Percentiles rank a stretch among this genome's conserved stretches.
These are phyloP conservation scores for Craseonycteris thonglongyai DNA, from an alignment of 2,113 vertebrate genomes.

Conservation along the genomic window DNA sequence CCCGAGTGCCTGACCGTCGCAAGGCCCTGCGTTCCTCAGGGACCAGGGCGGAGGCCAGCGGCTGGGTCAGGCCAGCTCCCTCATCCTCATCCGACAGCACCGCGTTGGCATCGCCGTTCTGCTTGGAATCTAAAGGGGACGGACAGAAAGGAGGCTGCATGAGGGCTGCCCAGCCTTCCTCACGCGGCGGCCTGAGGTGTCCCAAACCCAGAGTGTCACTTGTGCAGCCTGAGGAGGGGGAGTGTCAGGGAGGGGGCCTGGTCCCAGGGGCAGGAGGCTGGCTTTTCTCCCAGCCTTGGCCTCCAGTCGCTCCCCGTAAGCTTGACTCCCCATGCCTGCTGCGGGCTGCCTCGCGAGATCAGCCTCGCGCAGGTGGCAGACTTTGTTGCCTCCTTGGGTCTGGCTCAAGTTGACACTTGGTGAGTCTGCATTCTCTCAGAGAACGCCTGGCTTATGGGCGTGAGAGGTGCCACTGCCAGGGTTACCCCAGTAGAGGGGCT, in stretches of 20 bases:
- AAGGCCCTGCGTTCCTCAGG: conserved; percentile 85
- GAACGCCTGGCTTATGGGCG: background rate
- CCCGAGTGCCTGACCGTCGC: conserved; percentile 84
- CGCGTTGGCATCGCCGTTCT: conserved; percentile 93
- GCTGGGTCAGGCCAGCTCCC: conserved; percentile 84
- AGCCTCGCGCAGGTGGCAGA: background rate
- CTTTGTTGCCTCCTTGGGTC: background rate
- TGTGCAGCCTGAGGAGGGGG: background rate
- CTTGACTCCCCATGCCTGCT: background rate
- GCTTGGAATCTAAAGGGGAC: conserved; percentile 88
- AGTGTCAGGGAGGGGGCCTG: background rate
- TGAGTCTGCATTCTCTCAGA: background rate
- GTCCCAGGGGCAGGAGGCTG: background rate
- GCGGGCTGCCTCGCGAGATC: background rate
- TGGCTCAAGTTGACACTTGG: background rate
- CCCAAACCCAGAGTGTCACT: background rate
- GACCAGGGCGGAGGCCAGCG: conserved; percentile 75
- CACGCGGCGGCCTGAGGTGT: background rate
- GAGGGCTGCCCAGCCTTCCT: background rate
- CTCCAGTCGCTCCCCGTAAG: background rate
- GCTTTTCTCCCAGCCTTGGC: background rate
- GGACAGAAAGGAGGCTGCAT: background rate
- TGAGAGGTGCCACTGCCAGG: background rate
- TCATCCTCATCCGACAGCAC: conserved; percentile 91
- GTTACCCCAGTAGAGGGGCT: background rate